Base-by-base conservation (phyloP, 2,888 invertebrate genomes). In the Aethes cnicana region DNA sequence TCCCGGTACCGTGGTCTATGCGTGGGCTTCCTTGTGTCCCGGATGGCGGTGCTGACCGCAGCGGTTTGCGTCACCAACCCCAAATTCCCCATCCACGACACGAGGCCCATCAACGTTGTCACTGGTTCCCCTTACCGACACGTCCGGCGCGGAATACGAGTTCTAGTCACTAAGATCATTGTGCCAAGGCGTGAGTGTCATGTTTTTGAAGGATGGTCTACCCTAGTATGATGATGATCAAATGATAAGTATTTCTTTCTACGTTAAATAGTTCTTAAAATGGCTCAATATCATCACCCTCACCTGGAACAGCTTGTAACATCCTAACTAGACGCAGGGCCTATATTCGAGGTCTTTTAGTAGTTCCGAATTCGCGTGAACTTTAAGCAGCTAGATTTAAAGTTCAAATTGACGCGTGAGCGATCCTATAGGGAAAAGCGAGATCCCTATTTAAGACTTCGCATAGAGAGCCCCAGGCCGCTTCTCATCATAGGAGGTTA, bases 1-100 rank as follows among this genome's bases (percentile, higher is more conserved):
- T 84, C 85, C 1, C 71, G 79, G 1, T 80, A 84, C 57, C 77
- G 87, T 2, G 86, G 83, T 0, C 6, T 85, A 3, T 87, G 87
- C 53, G 67, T 72, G 5, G 87, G 85, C 2, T 64, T 68, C 0
- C 63, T 88, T 28, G 74, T 83, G 1, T 78, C 84, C 0, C 73
- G 78, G 0, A 65, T 72, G 8, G 76, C 72, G 1, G 85, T 79
- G 11, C 16, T 87, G 3, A 85, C 87, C 0, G 86, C 87, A 0
- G 81, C 81, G 0, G 79, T 84, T 4, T 88, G 88, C 59, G 80
- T 87, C 12, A 67, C 70, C 14, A 74, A 65, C 58, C 77, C 81
- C 0, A 12, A 37, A 12, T 26, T 57, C 0, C 1, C 11, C 0
- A 0, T 52, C 0, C 61, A 9, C 1, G 86, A 86, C 62, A 68